phyloP scores from a whole-genome alignment of 2,113 vertebrate genomes.

The Serinus canaria region DNA sequence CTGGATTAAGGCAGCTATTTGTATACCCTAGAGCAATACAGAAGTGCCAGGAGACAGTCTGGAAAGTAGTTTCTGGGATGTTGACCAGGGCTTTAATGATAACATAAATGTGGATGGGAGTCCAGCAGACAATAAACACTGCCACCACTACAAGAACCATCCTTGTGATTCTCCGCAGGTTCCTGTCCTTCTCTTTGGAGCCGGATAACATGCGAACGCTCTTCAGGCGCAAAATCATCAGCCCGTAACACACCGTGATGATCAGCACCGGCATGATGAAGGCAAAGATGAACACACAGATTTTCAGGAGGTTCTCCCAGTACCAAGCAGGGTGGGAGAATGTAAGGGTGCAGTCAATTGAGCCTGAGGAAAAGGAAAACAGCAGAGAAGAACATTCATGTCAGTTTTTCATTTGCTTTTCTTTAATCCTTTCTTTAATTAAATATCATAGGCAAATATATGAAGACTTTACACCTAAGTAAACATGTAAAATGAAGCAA shows the following conservation, averaged over 20 bases:
- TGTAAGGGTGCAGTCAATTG: conserved; percentile 87
- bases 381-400: neutral
- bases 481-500: neutral
- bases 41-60: conserved; percentile 97
- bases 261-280: conserved; percentile 98
- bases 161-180: conserved; percentile 93
- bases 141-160: conserved; percentile 99
- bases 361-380: conserved; percentile 61
- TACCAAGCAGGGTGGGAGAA: conserved; percentile 97
- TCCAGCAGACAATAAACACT: conserved; percentile 98
- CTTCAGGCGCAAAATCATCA: conserved; percentile 97
- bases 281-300: conserved; percentile 98
- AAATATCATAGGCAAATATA: neutral
- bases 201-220: conserved; percentile 97
- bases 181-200: conserved; percentile 97
- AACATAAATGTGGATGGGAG: conserved; percentile 97
- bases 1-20: conserved; percentile 98
- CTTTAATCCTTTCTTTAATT: neutral
- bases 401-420: neutral
- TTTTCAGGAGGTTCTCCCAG: conserved; percentile 97
- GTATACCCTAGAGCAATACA: conserved; percentile 97
- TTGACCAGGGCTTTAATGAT: conserved; percentile 93
- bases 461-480: neutral
- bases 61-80: conserved; percentile 90
- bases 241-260: conserved; percentile 94